Evolutionary conservation across 2,113 vertebrate species (phyloP), one percentile per base, ranked within the genome.

Genomic region (Vireo altiloquus): DNA sequence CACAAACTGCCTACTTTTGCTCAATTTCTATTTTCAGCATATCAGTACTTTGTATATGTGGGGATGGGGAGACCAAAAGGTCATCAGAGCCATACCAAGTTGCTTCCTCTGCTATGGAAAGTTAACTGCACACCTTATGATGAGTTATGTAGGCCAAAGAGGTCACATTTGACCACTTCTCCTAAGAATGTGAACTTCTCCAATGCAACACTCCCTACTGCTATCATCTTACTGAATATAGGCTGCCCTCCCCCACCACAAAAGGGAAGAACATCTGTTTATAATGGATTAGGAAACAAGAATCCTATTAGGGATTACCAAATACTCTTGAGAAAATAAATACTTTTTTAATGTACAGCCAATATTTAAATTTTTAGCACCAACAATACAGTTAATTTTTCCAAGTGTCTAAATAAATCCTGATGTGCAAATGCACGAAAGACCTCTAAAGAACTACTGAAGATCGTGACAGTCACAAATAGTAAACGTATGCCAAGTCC

Each of bases 231-330:
- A 63, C 37, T 56, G 60, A 93, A 81, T 89, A 94, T 74, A 88
- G 76, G 72, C 53, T 91, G 65, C 61, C 68, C 87, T 68, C 81
- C 80, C 63, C 60, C 82, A 90, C 12, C 15, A 88, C 49, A 60
- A 83, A 88, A 77, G 31, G 40, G 39, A 16, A 78, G 91, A 91
- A 92, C 92, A 89, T 90, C 83, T 94, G 79, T 80, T 88, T 91
- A 66, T 46, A 92, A 82, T 28, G 54, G 85, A 94, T 96, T 77
- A 95, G 79, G 54, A 94, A 89, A 74, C 28, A 84, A 89, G 76
- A 83, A 96, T 89, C 82, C 85, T 80, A 70, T 94, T 89, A 95
- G 52, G 92, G 78, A 94, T 53, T 78, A 87, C 27, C 37, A 74
- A 92, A 82, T 40, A 87, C 42, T 54, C 44, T 49, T 57, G 39